Evolutionary conservation across 2,113 vertebrate species (phyloP).

Genomic region (Odontophorus gujanensis): DNA sequence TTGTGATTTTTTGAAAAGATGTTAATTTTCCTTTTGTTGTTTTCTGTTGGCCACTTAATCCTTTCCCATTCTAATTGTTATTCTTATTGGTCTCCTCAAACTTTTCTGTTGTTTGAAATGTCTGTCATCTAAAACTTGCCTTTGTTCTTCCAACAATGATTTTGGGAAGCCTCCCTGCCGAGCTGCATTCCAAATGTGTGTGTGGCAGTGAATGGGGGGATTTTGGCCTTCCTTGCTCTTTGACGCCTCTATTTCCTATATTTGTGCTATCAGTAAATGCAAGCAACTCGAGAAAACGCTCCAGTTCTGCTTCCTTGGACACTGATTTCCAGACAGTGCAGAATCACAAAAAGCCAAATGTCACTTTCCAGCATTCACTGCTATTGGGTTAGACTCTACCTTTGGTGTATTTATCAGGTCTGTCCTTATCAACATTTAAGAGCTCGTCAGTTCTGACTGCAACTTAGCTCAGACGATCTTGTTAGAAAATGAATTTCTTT

Average conservation of each 20-base stretch:
- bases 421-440: not conserved
- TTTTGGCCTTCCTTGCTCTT: constrained; percentile 41
- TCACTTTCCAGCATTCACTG: not conserved
- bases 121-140: constrained; percentile 49
- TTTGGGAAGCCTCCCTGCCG: constrained; percentile 49
- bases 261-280: constrained; percentile 13
- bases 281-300: not conserved
- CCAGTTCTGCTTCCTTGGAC: not conserved
- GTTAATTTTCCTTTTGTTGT: constrained; percentile 69
- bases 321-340: not conserved
- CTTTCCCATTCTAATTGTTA: constrained; percentile 61
- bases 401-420: not conserved
- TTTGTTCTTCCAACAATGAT: constrained; percentile 68
- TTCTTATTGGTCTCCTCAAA: constrained; percentile 52
- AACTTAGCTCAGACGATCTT: not conserved
- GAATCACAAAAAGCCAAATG: not conserved
- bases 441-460: not conserved
- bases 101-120: constrained; percentile 60
- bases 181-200: constrained; percentile 49
- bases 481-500: not conserved
- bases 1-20: constrained; percentile 70
- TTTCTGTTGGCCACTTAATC: constrained; percentile 68
- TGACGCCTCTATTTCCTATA: constrained; percentile 3
- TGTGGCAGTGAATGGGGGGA: constrained; percentile 42
- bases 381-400: not conserved